Percentiles rank a stretch among this genome's conserved stretches.
These are phyloP conservation scores for Dermatemys mawii DNA, from an alignment of 2,113 vertebrate genomes.

Conservation along the genomic window DNA sequence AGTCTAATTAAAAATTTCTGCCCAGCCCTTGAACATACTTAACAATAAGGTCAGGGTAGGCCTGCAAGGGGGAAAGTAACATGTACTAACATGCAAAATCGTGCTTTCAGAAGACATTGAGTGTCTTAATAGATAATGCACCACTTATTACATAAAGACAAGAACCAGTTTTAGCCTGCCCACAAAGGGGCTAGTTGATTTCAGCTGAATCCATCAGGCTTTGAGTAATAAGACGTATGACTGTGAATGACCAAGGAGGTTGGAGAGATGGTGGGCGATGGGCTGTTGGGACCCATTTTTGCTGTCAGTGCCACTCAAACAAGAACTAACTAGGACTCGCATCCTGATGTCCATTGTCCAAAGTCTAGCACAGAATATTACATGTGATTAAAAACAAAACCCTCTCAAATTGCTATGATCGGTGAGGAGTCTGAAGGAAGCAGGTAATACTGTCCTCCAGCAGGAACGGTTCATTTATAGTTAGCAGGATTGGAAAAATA, in stretches of 20 bases:
- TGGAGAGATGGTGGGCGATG: not conserved
- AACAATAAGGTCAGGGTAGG: not conserved
- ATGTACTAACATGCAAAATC: not conserved
- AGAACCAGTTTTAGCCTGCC: not conserved
- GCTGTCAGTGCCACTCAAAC: not conserved
- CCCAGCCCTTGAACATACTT: not conserved
- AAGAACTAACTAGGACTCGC: not conserved
- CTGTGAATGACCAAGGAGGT: not conserved
- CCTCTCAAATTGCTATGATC: not conserved
- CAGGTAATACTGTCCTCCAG: conserved; percentile 42
- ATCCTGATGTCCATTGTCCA: not conserved
- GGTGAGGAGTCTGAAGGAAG: conserved; percentile 10
- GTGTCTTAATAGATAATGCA: not conserved
- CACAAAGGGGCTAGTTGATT: fast-evolving
- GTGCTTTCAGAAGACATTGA: not conserved
- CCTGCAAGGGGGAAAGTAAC: not conserved
- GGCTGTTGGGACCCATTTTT: not conserved
- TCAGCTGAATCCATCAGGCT: not conserved
- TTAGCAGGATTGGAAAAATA: conserved; percentile 56
- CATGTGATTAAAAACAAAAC: not conserved
- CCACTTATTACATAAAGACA: not conserved
- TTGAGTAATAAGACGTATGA: not conserved
- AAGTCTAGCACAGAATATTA: not conserved
- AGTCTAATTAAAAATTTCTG: not conserved
- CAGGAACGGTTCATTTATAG: conserved; percentile 29